Evolutionary conservation across 1,140 invertebrate genomes (phyloP), one percentile per base, ranked within the genome.

Genomic region (Ceratina calcarata): DNA sequence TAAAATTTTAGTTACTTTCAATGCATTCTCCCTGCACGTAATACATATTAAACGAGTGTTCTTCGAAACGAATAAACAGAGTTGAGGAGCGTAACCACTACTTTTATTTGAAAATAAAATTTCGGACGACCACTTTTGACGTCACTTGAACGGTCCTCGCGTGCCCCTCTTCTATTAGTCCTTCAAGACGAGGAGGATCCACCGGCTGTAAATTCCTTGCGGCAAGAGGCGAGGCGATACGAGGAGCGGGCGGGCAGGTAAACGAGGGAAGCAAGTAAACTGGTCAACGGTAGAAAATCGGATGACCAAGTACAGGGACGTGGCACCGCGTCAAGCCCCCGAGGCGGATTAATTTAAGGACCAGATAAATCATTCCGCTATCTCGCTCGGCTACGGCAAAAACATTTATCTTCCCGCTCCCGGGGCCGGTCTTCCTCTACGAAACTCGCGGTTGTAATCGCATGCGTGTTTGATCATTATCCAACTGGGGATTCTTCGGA

Each of bases 331-430:
- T 84, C 80, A 83, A 84, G 82, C 37, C 81, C 70, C 75, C 81
- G 20, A 74, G 60, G 81, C 75, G 75, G 82, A 84, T 84, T 84
- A 84, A 84, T 84, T 84, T 84, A 84, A 84, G 82, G 82, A 70
- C 27, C 70, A 83, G 70, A 84, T 84, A 84, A 84, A 84, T 84
- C 82, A 84, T 83, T 61, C 62, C 32, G 75, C 82, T 84, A 84
- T 84, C 82, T 84, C 69, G 75, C 55, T 6, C 27, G 73, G 53
- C 53, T 45, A 79, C 81, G 49, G 68, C 74, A 79, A 84, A 84
- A 84, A 83, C 82, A 84, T 84, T 84, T 79, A 84, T 84, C 82
- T 83, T 70, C 75, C 69, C 24, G 55, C 81, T 55, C 65, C 24
- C 75, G 55, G 49, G 60, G 66, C 66, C 65, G 81, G 71, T 18